These are phyloP conservation scores for Chanos chanos DNA, from an alignment of 2,797 vertebrate genomes.

Conservation along the genomic window DNA sequence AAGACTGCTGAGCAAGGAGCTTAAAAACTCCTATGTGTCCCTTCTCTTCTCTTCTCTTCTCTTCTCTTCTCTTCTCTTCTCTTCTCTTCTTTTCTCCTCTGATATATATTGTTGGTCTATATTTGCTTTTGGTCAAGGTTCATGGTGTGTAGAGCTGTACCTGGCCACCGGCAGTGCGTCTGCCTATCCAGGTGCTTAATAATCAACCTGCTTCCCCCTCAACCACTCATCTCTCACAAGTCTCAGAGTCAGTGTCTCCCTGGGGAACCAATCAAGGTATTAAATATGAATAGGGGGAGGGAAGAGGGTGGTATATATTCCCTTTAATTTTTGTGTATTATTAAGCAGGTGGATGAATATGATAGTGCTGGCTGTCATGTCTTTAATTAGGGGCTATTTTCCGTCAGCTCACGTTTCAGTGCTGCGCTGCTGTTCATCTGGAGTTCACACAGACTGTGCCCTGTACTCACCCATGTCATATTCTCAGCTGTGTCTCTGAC, in stretches of 20 bases:
- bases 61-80: not conserved
- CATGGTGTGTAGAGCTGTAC: not conserved
- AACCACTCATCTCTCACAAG: slow-evolving; percentile 33
- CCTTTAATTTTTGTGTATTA: slow-evolving; percentile 74
- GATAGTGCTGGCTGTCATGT: slow-evolving; percentile 76
- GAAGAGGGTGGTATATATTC: slow-evolving; percentile 72
- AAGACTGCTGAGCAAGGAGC: slow-evolving; percentile 64
- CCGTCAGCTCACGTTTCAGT: slow-evolving; percentile 78
- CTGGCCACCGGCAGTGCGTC: not conserved
- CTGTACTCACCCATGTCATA: slow-evolving; percentile 38
- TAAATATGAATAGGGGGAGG: slow-evolving; percentile 75
- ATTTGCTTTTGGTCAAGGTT: slow-evolving; percentile 1
- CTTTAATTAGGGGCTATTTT: slow-evolving; percentile 80
- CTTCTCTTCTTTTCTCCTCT: slow-evolving; percentile 2
- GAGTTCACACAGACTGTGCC: slow-evolving; percentile 66
- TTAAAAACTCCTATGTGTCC: slow-evolving; percentile 47
- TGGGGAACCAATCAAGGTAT: slow-evolving; percentile 72
- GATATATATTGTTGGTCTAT: not conserved
- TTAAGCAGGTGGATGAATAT: slow-evolving; percentile 70
- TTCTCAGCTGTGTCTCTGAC: not conserved
- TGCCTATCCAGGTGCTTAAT: slow-evolving; percentile 6
- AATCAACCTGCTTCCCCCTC: slow-evolving; percentile 14
- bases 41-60: slow-evolving; percentile 24
- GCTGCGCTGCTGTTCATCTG: slow-evolving; percentile 70
- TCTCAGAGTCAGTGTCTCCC: slow-evolving; percentile 55